Evolutionary conservation across 2,797 vertebrate species (phyloP).

Genomic region (Odontamblyopus rebecca): DNA sequence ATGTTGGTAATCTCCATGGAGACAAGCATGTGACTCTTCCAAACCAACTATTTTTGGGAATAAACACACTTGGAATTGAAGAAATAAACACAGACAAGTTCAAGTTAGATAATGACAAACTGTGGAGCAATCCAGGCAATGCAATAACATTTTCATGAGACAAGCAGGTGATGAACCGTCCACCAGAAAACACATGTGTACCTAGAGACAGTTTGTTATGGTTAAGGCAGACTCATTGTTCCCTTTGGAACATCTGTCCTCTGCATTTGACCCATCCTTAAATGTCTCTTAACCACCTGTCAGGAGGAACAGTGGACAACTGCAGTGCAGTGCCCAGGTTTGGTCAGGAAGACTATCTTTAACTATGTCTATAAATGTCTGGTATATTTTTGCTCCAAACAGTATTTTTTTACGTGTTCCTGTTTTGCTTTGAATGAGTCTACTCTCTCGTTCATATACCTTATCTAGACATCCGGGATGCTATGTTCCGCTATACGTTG

Average conservation of each 20-base stretch:
- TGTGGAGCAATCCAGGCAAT: not conserved
- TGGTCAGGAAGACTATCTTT: no score
- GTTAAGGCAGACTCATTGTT: not conserved
- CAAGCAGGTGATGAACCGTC: not conserved
- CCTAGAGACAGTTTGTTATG: not conserved
- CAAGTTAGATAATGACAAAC: no score
- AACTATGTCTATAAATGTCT: no score
- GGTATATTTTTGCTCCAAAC: no score
- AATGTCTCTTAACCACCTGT: not conserved
- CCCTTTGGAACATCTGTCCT: not conserved
- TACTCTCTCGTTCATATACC: not conserved
- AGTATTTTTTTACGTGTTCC: no score
- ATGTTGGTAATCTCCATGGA: not conserved
- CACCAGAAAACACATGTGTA: not conserved
- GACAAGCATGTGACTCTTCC: not conserved
- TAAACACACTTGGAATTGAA: not conserved
- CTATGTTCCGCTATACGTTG: slow-evolving; percentile 3
- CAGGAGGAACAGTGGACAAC: no score
- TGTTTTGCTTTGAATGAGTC: not conserved
- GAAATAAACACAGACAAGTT: no score
- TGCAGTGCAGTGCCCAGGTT: no score
- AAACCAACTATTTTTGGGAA: not conserved
- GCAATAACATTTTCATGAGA: not conserved
- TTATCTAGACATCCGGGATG: not conserved
- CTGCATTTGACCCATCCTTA: not conserved